These are phyloP conservation scores for Sarcoramphus papa DNA, from an alignment of 2,797 vertebrate species.

Conservation along the genomic window DNA sequence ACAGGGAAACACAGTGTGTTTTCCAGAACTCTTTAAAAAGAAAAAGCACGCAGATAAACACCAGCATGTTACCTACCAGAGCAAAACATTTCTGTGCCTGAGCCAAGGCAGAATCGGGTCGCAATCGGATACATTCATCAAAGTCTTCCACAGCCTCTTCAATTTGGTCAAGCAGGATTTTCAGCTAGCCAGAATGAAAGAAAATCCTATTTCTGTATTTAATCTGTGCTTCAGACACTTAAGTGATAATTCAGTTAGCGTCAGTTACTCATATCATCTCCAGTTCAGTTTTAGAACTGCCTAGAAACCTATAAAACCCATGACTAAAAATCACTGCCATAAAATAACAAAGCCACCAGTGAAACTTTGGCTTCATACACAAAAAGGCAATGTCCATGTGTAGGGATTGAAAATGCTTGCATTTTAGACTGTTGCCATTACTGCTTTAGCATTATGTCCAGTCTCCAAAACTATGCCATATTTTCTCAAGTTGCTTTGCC, in stretches of 20 bases:
- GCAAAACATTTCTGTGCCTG: conserved; percentile 99
- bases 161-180: conserved; percentile 97
- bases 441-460: not conserved
- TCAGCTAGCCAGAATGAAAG: conserved; percentile 79
- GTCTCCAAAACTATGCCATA: not conserved
- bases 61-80: conserved; percentile 78
- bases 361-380: not conserved
- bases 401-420: not conserved
- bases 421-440: not conserved
- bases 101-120: conserved; percentile 94
- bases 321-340: not conserved
- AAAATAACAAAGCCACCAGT: not conserved
- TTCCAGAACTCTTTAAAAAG: not conserved
- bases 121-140: conserved; percentile 94
- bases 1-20: not conserved
- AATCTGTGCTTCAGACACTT: conserved; percentile 15
- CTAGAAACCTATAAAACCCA: not conserved
- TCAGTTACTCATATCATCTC: not conserved
- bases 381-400: not conserved
- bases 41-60: not conserved
- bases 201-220: conserved; percentile 34
- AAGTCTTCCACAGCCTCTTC: conserved; percentile 97
- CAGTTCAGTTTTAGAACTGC: not conserved
- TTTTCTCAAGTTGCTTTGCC: not conserved
- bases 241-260: not conserved